Evolutionary conservation across 2,797 vertebrate genomes (phyloP).

Genomic region (Macropodus opercularis): DNA sequence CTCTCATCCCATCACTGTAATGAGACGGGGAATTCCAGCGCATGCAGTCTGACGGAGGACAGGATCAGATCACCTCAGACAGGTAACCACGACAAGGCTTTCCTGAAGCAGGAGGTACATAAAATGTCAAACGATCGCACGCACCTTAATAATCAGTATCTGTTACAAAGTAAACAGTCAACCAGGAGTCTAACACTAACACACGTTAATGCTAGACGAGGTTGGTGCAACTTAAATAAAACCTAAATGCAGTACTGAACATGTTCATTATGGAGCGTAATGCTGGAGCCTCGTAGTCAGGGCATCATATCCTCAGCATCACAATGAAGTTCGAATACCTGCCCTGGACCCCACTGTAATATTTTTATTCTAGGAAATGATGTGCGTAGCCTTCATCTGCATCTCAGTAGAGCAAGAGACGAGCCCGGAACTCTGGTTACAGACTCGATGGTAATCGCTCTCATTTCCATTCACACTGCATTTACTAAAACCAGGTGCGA

Average conservation of each 20-base stretch:
- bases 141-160: too few relatives aligned
- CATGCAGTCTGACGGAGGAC: conserved; percentile 44
- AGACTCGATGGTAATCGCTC: conserved; percentile 49
- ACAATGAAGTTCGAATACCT: conserved; percentile 29
- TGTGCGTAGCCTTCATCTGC: conserved; percentile 32
- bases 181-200: too few relatives aligned
- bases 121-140: not conserved
- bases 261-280: not conserved
- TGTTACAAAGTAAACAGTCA: too few relatives aligned
- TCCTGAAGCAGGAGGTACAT: too few relatives aligned
- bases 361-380: conserved; percentile 38
- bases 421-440: conserved; percentile 37
- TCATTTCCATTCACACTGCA: conserved; percentile 53
- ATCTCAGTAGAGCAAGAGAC: conserved; percentile 49
- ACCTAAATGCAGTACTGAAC: not conserved
- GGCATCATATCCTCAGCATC: conserved; percentile 13
- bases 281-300: not conserved
- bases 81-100: not conserved
- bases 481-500: conserved; percentile 61
- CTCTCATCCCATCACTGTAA: conserved; percentile 60
- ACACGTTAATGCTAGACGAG: not conserved
- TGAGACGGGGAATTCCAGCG: conserved; percentile 61
- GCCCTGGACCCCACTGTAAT: not conserved
- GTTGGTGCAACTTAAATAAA: not conserved
- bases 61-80: conserved; percentile 41